Conservation (phyloP, 2,797 vertebrate species). For the Propithecus perrieri region DNA sequence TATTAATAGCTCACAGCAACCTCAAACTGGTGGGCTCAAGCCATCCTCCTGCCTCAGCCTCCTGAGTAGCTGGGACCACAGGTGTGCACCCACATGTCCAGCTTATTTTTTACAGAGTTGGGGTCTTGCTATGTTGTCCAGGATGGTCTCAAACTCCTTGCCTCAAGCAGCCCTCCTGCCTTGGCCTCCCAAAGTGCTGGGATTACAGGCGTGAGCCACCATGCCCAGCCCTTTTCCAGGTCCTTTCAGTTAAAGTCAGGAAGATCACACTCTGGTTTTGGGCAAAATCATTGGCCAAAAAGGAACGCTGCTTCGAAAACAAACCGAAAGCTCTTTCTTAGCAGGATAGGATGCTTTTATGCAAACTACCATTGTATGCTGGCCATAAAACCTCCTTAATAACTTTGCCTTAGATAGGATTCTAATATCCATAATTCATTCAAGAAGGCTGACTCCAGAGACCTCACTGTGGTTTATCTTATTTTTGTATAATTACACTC, state of each 20-base stretch:
- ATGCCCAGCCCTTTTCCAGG: background rate
- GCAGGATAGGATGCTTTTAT: background rate
- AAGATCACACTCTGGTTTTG: background rate
- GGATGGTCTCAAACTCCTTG: background rate
- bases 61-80: background rate
- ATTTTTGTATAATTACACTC: constrained; percentile 42
- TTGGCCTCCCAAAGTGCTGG: background rate
- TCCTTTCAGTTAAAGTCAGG: background rate
- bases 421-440: constrained; percentile 23
- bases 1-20: background rate
- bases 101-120: background rate
- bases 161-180: background rate
- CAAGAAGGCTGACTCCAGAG: background rate
- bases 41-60: background rate
- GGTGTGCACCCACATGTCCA: background rate
- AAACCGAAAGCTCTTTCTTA: background rate
- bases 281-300: background rate
- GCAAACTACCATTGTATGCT: fast-evolving
- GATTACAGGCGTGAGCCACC: background rate
- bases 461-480: constrained; percentile 29
- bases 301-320: background rate
- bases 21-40: background rate
- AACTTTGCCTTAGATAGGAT: background rate
- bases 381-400: background rate
- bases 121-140: background rate